Conservation (phyloP, 1,140 invertebrate genomes). For the Stenopsyche tienmushanensis region DNA sequence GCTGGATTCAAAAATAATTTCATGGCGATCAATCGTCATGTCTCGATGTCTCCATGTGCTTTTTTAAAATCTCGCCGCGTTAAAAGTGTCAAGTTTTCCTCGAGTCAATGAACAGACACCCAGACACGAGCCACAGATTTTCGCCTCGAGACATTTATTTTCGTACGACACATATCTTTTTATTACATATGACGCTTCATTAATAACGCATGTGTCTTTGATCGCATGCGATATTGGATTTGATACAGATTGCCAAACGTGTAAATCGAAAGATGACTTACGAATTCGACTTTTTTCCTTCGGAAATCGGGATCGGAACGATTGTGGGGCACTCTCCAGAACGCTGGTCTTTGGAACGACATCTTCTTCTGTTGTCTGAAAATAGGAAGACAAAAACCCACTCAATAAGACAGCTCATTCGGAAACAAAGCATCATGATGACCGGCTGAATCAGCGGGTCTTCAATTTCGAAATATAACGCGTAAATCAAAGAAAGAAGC, state of each 20-base stretch:
- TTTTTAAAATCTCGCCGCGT: background rate
- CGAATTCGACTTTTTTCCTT: slow-evolving; percentile 30
- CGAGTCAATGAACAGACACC: slow-evolving; percentile 16
- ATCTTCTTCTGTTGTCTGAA: slow-evolving; percentile 91
- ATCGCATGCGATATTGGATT: background rate
- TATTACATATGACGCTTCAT: background rate
- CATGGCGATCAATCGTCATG: background rate
- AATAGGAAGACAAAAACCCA: slow-evolving; percentile 50
- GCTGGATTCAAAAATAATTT: too few species aligned
- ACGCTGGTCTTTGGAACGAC: slow-evolving; percentile 63
- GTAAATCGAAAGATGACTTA: background rate
- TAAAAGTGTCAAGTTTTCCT: slow-evolving; percentile 14
- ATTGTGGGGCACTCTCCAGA: slow-evolving; percentile 60
- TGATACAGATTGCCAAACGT: background rate
- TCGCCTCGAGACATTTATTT: slow-evolving; percentile 16
- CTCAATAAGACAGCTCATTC: slow-evolving; percentile 1
- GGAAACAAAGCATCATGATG: background rate
- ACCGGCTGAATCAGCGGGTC: background rate
- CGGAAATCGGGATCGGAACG: slow-evolving; percentile 49
- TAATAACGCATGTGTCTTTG: background rate
- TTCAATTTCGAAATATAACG: background rate
- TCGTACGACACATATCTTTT: slow-evolving; percentile 11
- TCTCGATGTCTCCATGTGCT: background rate
- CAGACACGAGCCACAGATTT: background rate
- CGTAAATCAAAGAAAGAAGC: too few species aligned